Base-by-base conservation (phyloP, 2,113 vertebrate species). In the Etheostoma spectabile region DNA sequence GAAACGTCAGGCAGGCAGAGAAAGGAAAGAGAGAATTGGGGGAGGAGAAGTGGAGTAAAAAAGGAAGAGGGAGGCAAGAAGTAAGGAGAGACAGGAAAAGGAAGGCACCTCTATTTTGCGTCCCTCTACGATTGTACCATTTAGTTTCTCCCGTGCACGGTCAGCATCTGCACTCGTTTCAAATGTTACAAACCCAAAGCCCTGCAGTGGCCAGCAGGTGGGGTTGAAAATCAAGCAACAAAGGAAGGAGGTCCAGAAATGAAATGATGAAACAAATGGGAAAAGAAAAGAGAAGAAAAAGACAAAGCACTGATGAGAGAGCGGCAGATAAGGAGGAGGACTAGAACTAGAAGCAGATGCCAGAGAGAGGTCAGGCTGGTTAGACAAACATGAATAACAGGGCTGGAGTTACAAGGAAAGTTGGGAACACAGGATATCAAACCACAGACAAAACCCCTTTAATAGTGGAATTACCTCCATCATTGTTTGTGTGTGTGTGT, bases 41-140 rank as follows among this genome's bases (percentile, higher is more conserved):
- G 49, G 11, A 62, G 57, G 49, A 68, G n/a, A 15, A 52, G 38
- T 42, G 38, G 8, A 35, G 6, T 35, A 70, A 77, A 67, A 68
- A 52, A 56, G 42, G 48, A 21, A 16, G 22, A 53, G 45, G 64
- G 65, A n/a, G 63, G 19, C 22, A 19, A 30, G 53, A 51, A 52
- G 72, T 74, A 85, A 76, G 61, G 80, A 86, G 80, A 88, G 77
- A 85, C 86, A 74, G 75, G 70, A 63, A 88, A 88, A 91, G 82
- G 83, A 91, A 92, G 88, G 97, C 97, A 98, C 97, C 97, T 98
- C 97, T 89, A 98, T 98, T 96, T 98, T 98, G 95, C 97, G 97
- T 94, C 97, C 97, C 96, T 98, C 97, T 96, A 98, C 97, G 96
- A 98, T 98, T 95, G 97, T 98, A 95, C 97, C 97, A 90, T 98